phyloP scores from a whole-genome alignment of 2,797 vertebrate genomes.

The Sardinella longiceps region DNA sequence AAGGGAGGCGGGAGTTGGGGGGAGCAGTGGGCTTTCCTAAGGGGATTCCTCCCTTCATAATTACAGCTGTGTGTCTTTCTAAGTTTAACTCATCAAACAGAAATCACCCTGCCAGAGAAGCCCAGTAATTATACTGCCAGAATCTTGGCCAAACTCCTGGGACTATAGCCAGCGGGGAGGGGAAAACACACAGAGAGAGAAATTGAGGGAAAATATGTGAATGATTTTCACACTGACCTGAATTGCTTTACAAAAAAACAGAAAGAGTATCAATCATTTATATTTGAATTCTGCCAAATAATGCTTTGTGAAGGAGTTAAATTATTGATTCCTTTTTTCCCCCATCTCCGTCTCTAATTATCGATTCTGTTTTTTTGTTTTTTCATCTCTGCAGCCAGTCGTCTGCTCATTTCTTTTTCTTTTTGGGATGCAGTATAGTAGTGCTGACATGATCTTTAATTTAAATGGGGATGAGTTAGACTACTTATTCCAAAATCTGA shows the following conservation, averaged over 20 bases:
- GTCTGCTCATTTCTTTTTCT: too few species aligned
- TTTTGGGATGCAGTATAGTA: too few species aligned
- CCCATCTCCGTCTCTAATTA: too few species aligned
- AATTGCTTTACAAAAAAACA: neutral
- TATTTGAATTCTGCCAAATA: neutral
- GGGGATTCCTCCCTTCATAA: slow-evolving; percentile 40
- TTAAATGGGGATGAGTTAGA: neutral
- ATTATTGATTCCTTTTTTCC: slow-evolving; percentile 13
- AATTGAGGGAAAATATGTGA: neutral
- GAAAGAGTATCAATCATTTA: neutral
- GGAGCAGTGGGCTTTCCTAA: neutral
- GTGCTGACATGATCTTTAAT: too few species aligned
- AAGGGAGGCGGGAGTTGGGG: neutral
- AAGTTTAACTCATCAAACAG: slow-evolving; percentile 50
- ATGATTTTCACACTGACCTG: slow-evolving; percentile 27
- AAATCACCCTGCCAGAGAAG: slow-evolving; percentile 31
- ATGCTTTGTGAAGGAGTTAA: neutral
- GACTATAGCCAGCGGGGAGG: slow-evolving; percentile 28
- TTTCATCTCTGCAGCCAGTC: too few species aligned
- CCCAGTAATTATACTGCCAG: slow-evolving; percentile 48
- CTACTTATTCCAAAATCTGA: neutral
- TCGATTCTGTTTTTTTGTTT: too few species aligned
- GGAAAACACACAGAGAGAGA: neutral
- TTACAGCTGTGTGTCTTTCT: slow-evolving; percentile 41
- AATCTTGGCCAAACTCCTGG: slow-evolving; percentile 36